Evolutionary conservation across 2,113 vertebrate species (phyloP).

Genomic region (Probosciger aterrimus): DNA sequence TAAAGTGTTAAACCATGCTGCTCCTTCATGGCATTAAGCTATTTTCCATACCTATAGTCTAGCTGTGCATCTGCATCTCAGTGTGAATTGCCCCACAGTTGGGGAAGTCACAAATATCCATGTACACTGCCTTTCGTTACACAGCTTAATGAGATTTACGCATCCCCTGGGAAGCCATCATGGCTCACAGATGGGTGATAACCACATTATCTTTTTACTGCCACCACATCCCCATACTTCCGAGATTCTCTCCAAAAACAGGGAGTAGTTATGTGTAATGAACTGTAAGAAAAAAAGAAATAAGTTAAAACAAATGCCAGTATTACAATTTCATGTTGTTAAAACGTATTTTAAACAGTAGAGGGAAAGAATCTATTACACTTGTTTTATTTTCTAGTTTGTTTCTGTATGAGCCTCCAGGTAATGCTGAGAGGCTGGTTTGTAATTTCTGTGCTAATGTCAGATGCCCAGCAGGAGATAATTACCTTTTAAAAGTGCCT

Average conservation of each 20-base stretch:
- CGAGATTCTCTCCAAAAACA: background rate
- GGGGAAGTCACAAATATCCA: background rate
- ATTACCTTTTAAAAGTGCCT: slow-evolving; percentile 31
- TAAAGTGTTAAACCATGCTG: background rate
- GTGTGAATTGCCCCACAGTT: background rate
- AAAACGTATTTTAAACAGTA: background rate
- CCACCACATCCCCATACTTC: background rate
- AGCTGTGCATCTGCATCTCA: background rate
- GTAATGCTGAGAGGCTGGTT: background rate
- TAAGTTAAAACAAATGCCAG: background rate
- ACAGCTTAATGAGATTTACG: slow-evolving; percentile 28
- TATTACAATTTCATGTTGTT: background rate
- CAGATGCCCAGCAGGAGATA: slow-evolving; percentile 19
- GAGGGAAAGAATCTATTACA: background rate
- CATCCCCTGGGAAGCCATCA: background rate
- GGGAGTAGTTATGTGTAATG: background rate
- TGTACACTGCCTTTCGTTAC: background rate
- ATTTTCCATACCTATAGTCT: background rate
- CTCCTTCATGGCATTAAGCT: background rate
- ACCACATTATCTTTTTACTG: background rate
- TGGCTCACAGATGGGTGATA: background rate
- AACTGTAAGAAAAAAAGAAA: background rate
- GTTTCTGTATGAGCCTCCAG: background rate
- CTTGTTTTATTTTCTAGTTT: background rate
- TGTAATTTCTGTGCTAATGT: background rate